phyloP scores from a whole-genome alignment of 2,888 invertebrate species.

The Heliconius erato region DNA sequence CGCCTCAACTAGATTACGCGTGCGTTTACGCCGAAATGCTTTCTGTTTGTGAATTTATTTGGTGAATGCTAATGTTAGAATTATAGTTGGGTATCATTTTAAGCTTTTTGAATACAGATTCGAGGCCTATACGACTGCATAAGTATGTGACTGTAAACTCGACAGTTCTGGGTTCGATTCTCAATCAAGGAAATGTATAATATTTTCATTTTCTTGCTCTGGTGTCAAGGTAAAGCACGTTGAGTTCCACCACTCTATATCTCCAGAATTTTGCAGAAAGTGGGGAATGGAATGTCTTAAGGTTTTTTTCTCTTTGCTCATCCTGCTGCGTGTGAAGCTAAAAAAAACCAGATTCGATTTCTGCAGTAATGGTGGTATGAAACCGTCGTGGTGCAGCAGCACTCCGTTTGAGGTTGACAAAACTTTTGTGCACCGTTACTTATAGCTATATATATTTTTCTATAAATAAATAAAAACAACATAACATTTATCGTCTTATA shows the following conservation, averaged over 20 bases:
- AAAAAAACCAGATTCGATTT: not conserved
- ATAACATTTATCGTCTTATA: constrained; percentile 2
- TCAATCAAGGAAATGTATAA: no score
- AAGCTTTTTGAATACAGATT: constrained; percentile 1
- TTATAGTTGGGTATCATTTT: constrained; percentile 25
- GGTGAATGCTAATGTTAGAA: constrained; percentile 19
- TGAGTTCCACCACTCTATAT: no score
- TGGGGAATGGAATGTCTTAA: no score
- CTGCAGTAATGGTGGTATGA: not conserved
- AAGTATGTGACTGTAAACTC: no score
- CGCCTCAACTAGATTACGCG: constrained; percentile 56
- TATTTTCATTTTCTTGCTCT: no score
- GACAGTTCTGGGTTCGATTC: no score
- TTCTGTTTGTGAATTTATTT: constrained; percentile 56
- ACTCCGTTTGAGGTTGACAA: not conserved
- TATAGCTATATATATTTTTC: not conserved
- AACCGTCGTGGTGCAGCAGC: no score
- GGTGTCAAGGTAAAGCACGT: no score
- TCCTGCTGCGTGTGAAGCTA: no score
- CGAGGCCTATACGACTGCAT: not conserved
- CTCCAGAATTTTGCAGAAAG: no score
- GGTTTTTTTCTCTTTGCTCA: no score
- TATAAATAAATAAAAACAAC: not conserved
- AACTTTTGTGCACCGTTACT: not conserved
- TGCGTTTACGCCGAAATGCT: constrained; percentile 56